Conservation (phyloP, 1,140 invertebrate genomes). For the Anastrepha ludens region DNA sequence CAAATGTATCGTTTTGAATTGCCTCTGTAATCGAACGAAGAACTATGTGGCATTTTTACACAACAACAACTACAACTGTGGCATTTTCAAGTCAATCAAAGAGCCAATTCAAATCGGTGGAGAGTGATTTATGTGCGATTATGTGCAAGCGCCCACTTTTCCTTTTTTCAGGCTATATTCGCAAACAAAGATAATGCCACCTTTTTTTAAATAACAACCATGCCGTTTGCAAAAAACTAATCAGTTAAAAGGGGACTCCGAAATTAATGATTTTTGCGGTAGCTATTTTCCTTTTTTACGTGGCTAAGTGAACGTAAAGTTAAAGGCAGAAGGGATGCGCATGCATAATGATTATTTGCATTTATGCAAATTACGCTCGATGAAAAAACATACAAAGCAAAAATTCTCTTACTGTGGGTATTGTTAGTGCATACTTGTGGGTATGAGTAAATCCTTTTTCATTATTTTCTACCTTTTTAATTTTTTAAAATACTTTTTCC, state of each 20-base stretch:
- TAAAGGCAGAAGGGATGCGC: not conserved
- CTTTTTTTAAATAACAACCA: too few relatives aligned
- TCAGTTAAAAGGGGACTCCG: too few relatives aligned
- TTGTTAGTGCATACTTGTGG: not conserved
- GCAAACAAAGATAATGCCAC: not conserved
- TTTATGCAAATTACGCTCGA: conserved; percentile 9
- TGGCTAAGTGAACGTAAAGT: not conserved
- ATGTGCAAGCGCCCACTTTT: not conserved
- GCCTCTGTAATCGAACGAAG: too few relatives aligned
- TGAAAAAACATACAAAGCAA: not conserved
- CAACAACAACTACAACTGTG: not conserved
- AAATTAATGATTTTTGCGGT: too few relatives aligned
- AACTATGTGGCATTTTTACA: not conserved
- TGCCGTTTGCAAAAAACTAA: not conserved
- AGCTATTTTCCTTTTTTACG: too few relatives aligned
- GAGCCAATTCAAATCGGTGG: not conserved
- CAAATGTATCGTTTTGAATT: too few relatives aligned
- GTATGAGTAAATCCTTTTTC: not conserved
- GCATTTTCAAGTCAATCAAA: not conserved
- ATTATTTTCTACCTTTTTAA: not conserved
- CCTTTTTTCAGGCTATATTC: not conserved
- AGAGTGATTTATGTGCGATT: conserved; percentile 10
- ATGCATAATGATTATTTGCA: not conserved
- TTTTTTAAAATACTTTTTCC: conserved; percentile 11
- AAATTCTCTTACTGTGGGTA: not conserved